phyloP scores from a whole-genome alignment of 2,797 vertebrate species.

The Chelon labrosus region DNA sequence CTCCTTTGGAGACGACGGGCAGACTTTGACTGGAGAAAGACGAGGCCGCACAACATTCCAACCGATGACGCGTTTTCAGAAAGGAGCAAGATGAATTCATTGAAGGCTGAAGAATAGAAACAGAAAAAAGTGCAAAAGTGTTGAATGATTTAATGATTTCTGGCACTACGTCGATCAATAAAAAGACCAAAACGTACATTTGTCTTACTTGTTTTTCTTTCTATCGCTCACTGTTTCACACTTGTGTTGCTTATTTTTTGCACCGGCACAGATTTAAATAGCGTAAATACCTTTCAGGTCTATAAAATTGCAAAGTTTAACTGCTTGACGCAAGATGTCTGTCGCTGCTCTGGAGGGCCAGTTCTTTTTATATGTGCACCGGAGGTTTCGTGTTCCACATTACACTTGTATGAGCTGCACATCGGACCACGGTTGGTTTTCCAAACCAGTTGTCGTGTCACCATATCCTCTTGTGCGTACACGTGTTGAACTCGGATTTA shows the following conservation, averaged over 20 bases:
- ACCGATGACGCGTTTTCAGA: conserved; percentile 28
- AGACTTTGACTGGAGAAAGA: conserved; percentile 37
- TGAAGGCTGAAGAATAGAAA: conserved; percentile 28
- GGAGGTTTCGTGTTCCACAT: conserved; percentile 4
- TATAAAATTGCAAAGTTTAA: not conserved
- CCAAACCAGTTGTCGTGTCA: conserved; percentile 3
- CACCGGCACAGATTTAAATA: too few relatives aligned
- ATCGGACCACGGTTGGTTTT: not conserved
- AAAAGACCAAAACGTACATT: conserved; percentile 61
- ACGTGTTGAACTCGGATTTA: conserved; percentile 1
- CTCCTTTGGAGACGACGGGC: conserved; percentile 38
- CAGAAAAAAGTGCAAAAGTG: conserved; percentile 49
- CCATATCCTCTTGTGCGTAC: not conserved
- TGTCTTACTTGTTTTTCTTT: conserved; percentile 23
- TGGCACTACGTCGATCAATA: conserved; percentile 71
- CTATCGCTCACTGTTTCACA: not conserved
- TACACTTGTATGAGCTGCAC: not conserved
- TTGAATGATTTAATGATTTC: conserved; percentile 64
- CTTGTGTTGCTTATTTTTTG: not conserved
- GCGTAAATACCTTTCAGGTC: too few relatives aligned
- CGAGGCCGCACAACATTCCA: conserved; percentile 65
- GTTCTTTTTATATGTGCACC: not conserved
- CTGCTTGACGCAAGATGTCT: not conserved
- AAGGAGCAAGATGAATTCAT: conserved; percentile 30
- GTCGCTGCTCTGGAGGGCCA: not conserved